A percentile compares a stretch with the other conserved stretches of the same genome.
These are phyloP conservation scores for Pollenia griseotomentosa DNA, from an alignment of 2,888 invertebrate species.

Conservation along the genomic window DNA sequence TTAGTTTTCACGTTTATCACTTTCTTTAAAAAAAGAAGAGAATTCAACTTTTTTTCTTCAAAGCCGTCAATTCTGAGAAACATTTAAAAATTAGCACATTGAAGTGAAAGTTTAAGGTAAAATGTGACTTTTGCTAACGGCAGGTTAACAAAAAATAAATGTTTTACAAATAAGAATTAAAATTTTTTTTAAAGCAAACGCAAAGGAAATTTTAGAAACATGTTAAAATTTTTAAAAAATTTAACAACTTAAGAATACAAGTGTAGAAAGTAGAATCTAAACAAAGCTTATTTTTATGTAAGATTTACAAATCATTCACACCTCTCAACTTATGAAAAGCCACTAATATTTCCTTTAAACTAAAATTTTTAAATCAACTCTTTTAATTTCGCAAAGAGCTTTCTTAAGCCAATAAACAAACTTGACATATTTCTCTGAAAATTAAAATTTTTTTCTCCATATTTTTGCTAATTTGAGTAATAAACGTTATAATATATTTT, in stretches of 20 bases:
- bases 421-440: constrained; percentile 50
- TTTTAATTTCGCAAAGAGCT: too few relatives aligned
- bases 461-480: constrained; percentile 50
- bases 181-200: too few relatives aligned
- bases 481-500: constrained; percentile 29
- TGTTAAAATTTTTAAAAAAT: too few relatives aligned
- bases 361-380: too few relatives aligned
- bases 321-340: too few relatives aligned
- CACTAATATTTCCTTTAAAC: too few relatives aligned
- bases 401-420: constrained; percentile 18
- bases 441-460: constrained; percentile 16
- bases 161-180: too few relatives aligned
- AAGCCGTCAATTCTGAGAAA: background rate
- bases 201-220: too few relatives aligned
- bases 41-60: background rate
- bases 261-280: too few relatives aligned
- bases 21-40: background rate
- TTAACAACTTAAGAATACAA: too few relatives aligned
- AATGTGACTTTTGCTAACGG: background rate
- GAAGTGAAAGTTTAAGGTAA: background rate
- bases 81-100: background rate
- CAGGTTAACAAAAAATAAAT: background rate
- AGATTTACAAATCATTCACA: too few relatives aligned
- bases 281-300: too few relatives aligned
- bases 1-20: background rate